Percentiles rank a stretch among this genome's conserved stretches.
phyloP scores from a whole-genome alignment of 2,797 vertebrate species.

The Muscicapa striata region DNA sequence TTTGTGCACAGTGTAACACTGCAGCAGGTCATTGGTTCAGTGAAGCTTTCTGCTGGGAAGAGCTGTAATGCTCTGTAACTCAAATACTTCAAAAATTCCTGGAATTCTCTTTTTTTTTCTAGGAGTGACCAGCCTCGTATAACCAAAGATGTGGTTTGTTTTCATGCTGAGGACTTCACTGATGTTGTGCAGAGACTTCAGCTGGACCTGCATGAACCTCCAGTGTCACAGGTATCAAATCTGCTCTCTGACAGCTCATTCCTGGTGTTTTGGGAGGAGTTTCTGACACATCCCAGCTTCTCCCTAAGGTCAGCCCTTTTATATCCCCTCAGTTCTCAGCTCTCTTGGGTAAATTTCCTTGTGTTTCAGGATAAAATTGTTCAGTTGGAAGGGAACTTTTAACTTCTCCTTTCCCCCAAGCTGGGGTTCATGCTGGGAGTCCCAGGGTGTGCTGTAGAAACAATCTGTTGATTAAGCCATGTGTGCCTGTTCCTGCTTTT shows the following conservation, averaged over 20 bases:
- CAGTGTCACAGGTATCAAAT: slow-evolving; percentile 91
- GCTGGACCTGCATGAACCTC: slow-evolving; percentile 95
- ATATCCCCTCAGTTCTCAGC: not conserved
- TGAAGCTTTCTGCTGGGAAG: not conserved
- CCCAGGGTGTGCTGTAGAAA: not conserved
- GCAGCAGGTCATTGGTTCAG: not conserved
- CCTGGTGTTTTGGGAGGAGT: not conserved
- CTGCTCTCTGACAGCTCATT: not conserved
- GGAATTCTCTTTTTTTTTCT: slow-evolving; percentile 13
- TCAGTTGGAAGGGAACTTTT: not conserved
- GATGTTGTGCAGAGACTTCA: slow-evolving; percentile 97
- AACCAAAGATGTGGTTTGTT: slow-evolving; percentile 99
- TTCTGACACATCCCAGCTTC: not conserved
- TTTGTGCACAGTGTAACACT: not conserved
- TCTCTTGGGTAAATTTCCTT: not conserved
- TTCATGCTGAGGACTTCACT: slow-evolving; percentile 95
- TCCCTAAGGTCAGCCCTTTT: not conserved
- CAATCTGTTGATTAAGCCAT: not conserved
- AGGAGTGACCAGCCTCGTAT: slow-evolving; percentile 92
- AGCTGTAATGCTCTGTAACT: not conserved
- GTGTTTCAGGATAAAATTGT: not conserved
- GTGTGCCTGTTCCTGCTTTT: not conserved
- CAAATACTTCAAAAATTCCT: not conserved
- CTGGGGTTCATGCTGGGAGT: not conserved
- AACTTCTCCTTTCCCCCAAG: not conserved